Conservation (phyloP, 1,140 invertebrate genomes). For the Popillia japonica region DNA sequence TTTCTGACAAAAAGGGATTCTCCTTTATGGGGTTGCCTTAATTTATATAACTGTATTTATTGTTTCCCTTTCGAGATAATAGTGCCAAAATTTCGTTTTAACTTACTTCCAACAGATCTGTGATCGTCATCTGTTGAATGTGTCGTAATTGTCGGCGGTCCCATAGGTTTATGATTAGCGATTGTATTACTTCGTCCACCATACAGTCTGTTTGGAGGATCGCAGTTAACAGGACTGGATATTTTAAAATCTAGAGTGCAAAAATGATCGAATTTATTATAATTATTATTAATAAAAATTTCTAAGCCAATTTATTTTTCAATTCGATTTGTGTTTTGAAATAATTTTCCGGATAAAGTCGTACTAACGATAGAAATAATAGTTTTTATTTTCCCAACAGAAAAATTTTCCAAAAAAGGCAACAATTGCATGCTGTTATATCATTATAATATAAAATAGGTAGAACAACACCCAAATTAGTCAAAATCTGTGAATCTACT, state of each 20-base stretch:
- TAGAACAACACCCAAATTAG: too few species aligned
- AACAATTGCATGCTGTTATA: slow-evolving; percentile 9
- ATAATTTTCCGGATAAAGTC: neutral
- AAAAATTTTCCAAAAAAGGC: neutral
- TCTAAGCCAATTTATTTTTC: slow-evolving; percentile 18
- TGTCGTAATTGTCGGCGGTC: slow-evolving; percentile 41
- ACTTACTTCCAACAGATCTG: slow-evolving; percentile 58
- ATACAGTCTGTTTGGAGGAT: slow-evolving; percentile 56
- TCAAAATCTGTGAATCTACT: too few species aligned
- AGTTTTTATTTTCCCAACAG: neutral
- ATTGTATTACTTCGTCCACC: slow-evolving; percentile 53
- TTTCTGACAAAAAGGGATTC: neutral
- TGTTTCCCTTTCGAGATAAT: neutral
- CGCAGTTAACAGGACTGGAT: slow-evolving; percentile 56
- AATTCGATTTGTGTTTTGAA: neutral
- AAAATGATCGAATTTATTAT: slow-evolving; percentile 9
- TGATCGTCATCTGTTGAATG: slow-evolving; percentile 54
- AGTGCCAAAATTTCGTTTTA: slow-evolving; percentile 29
- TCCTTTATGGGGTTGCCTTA: neutral
- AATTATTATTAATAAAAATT: neutral
- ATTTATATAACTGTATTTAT: neutral
- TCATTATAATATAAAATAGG: neutral
- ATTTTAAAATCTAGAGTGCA: slow-evolving; percentile 52
- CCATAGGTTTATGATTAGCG: slow-evolving; percentile 44
- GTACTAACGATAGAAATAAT: neutral